Evolutionary conservation across 2,888 invertebrate genomes (phyloP).

Genomic region (Eueremaeus valkanovi): DNA sequence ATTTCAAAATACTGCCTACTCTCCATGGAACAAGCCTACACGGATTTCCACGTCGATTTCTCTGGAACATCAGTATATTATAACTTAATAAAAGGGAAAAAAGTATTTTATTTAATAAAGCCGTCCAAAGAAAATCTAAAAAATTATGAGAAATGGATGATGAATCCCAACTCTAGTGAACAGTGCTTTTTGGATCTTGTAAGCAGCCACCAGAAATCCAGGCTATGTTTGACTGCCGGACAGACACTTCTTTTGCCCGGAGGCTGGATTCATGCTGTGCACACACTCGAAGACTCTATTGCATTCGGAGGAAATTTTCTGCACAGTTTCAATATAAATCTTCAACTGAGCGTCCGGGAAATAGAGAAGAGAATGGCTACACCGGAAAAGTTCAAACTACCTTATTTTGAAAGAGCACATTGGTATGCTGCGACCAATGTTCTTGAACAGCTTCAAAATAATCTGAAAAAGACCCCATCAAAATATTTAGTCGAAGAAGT

Average conservation of each 20-base stretch:
- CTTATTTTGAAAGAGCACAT: conserved; percentile 78
- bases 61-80: conserved; percentile 96
- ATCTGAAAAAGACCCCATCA: conserved; percentile 45
- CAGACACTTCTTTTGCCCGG: conserved; percentile 87
- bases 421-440: conserved; percentile 81
- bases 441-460: conserved; percentile 56
- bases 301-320: conserved; percentile 92
- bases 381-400: conserved; percentile 75
- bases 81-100: conserved; percentile 75
- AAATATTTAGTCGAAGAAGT: conserved; percentile 48
- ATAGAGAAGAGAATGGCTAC: conserved; percentile 77
- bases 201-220: conserved; percentile 74
- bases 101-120: conserved; percentile 83
- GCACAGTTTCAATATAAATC: conserved; percentile 74
- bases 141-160: conserved; percentile 58
- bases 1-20: conserved; percentile 90
- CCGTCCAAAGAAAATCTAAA: conserved; percentile 59
- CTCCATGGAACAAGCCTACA: conserved; percentile 81
- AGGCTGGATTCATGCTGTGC: conserved; percentile 76
- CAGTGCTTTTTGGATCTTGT: conserved; percentile 69
- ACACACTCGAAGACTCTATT: conserved; percentile 62
- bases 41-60: conserved; percentile 95
- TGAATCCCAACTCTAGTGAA: conserved; percentile 55
- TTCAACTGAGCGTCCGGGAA: conserved; percentile 80
- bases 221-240: conserved; percentile 68